Base-by-base conservation (phyloP, 2,888 invertebrate species). In the Strigamia crassipes region DNA sequence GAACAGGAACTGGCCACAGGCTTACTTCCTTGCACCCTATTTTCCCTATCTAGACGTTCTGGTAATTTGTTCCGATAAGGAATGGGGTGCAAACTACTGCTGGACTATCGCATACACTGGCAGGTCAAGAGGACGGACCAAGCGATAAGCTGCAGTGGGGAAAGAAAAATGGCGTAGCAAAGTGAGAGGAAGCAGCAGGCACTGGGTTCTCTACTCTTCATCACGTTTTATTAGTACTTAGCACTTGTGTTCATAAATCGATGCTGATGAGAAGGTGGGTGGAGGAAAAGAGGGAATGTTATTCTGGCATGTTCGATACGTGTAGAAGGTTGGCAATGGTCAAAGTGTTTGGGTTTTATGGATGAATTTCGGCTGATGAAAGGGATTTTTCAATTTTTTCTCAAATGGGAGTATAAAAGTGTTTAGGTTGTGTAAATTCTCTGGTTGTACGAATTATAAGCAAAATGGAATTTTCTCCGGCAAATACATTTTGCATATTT, bases 11-110 rank as follows among this genome's bases (percentile, higher is more conserved):
- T 51, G 51, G 51, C 51, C 51, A 51, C 18, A 18, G 51, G 51
- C 51, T 51, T 51, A n/a, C 51, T 51, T 51, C 51, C 51, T 51
- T n/a, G 51, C 18, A 51, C n/a, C 51, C 51, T 51, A 51, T 51
- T 51, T 51, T 51, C 51, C 51, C 51, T 51, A 51, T 51, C 51
- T 51, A 51, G 51, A 51, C 51, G 51, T 18, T 51, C n/a, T 51
- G 51, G 51, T 51, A 51, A 51, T 51, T 51, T 51, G 51, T 51
- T 51, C 51, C 51, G 51, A 51, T 51, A 51, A 51, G 51, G 51
- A 51, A 51, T 51, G 51, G 51, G 51, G 51, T 51, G 51, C 51
- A 51, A 51, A 51, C 51, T 51, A 51, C 51, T 51, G 51, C n/a
- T 18, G 51, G 51, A 51, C 13, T 51, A 51, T 51, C 15, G 51